Evolutionary conservation across 2,797 vertebrate genomes (phyloP).

Genomic region (Peromyscus attwateri): DNA sequence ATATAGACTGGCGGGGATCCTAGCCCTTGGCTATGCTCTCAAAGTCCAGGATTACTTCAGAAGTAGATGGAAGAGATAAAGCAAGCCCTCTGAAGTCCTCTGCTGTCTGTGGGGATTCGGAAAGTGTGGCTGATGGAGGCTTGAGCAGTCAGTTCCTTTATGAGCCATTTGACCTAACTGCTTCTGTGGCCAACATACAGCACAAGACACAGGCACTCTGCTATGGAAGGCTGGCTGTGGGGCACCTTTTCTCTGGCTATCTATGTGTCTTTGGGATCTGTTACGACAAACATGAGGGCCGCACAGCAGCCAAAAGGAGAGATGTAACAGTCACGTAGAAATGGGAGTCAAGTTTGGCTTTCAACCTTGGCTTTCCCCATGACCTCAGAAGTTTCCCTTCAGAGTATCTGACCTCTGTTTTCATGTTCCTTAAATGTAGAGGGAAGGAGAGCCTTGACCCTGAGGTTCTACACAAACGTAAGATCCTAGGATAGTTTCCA

Average conservation of each 20-base stretch:
- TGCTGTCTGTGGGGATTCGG: constrained; percentile 47
- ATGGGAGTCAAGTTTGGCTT: fast-evolving
- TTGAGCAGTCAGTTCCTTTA: not conserved
- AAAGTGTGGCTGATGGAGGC: constrained; percentile 3
- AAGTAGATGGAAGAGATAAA: constrained; percentile 77
- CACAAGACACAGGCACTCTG: not conserved
- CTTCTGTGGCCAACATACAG: fast-evolving
- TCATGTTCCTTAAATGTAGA: not conserved
- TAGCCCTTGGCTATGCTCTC: constrained; percentile 22
- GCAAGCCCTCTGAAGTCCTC: constrained; percentile 48
- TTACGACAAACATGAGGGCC: not conserved
- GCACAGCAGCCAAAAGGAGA: fast-evolving
- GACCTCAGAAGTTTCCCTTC: not conserved
- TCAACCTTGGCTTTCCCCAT: not conserved
- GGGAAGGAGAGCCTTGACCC: not conserved
- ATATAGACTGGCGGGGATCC: constrained; percentile 73
- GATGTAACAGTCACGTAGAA: fast-evolving
- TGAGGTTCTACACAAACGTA: not conserved
- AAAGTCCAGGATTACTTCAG: constrained; percentile 75
- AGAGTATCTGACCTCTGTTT: not conserved
- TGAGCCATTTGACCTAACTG: not conserved
- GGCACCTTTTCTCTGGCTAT: not conserved
- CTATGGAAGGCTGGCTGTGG: not conserved
- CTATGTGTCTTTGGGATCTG: not conserved
- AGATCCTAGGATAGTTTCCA: constrained; percentile 6